Evolutionary conservation across 2,797 vertebrate species (phyloP).

Genomic region (Eptatretus atami): DNA sequence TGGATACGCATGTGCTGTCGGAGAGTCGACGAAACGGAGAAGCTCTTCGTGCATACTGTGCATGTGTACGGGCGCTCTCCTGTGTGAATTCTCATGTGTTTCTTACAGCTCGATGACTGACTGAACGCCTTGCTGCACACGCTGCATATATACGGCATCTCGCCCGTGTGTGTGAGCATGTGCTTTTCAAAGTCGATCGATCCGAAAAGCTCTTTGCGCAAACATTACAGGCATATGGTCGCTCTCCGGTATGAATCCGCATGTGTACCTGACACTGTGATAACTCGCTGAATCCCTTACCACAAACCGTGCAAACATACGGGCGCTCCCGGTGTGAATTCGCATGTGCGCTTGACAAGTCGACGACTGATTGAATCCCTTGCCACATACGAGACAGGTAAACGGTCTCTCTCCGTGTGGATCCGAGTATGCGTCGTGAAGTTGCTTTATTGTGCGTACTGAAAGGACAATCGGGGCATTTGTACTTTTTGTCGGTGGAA

Average conservation of each 20-base stretch:
- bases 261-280: background rate
- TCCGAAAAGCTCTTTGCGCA: background rate
- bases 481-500: background rate
- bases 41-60: background rate
- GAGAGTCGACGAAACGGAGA: background rate
- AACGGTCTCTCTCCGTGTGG: slow-evolving; percentile 1
- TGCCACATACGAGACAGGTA: background rate
- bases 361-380: slow-evolving; percentile 1
- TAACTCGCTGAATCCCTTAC: background rate
- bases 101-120: background rate
- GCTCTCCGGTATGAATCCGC: background rate
- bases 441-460: background rate
- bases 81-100: slow-evolving; percentile 2
- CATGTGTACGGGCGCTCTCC: slow-evolving; percentile 1
- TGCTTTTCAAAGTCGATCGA: background rate
- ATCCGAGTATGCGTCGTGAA: background rate
- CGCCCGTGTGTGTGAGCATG: slow-evolving; percentile 1
- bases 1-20: background rate
- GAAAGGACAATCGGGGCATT: background rate
- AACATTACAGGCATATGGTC: background rate
- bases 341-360: background rate
- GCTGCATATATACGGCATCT: background rate
- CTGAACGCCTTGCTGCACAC: slow-evolving; percentile 5
- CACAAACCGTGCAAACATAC: background rate
- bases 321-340: background rate